phyloP scores from a whole-genome alignment of 2,113 vertebrate genomes.

The Elachura formosa region DNA sequence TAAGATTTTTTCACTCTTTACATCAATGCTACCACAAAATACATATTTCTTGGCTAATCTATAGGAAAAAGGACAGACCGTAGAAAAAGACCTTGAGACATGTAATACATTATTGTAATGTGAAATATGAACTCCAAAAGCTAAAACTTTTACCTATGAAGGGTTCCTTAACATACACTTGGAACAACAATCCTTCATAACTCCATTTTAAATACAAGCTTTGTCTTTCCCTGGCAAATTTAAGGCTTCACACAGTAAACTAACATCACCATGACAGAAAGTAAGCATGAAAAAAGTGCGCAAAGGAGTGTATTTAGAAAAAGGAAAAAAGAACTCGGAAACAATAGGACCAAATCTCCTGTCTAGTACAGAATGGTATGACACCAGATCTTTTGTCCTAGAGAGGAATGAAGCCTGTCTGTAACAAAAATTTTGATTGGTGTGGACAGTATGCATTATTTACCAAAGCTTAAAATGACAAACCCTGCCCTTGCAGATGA shows the following conservation, averaged over 20 bases:
- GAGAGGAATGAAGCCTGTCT: neutral
- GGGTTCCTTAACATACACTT: neutral
- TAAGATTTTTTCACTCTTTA: neutral
- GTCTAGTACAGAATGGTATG: neutral
- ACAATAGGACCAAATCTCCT: neutral
- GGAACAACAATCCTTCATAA: neutral
- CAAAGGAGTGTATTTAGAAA: neutral
- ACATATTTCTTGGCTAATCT: neutral
- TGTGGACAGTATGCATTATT: neutral
- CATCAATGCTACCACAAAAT: neutral
- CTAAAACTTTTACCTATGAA: neutral
- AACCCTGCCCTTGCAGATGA: neutral
- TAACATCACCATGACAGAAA: neutral
- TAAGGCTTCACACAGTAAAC: neutral
- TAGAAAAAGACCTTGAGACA: neutral
- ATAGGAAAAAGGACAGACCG: neutral
- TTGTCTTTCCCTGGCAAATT: neutral
- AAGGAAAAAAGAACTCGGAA: neutral
- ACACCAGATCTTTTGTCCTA: neutral
- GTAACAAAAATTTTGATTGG: neutral
- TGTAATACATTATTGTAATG: neutral
- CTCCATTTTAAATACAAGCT: neutral
- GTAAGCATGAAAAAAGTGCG: neutral
- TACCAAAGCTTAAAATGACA: neutral
- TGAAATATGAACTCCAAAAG: neutral